Evolutionary conservation across 2,113 vertebrate genomes (phyloP).

Genomic region (Pelmatolapia mariae): DNA sequence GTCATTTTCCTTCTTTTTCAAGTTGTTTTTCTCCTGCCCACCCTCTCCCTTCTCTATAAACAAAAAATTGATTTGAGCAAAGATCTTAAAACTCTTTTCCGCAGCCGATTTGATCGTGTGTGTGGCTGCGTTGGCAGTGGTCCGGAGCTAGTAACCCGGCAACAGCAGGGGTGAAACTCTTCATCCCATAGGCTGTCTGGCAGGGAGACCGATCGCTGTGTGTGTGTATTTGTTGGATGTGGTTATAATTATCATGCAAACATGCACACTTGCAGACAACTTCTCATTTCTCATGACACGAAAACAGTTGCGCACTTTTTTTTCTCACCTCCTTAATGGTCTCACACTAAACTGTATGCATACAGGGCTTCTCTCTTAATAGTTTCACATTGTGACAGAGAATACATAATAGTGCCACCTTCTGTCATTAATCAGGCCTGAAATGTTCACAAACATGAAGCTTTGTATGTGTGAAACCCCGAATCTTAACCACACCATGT

Average conservation of each 20-base stretch:
- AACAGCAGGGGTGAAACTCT: constrained; percentile 52
- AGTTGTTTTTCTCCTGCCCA: background rate
- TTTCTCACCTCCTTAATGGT: background rate
- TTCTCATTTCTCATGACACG: constrained; percentile 1
- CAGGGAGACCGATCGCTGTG: background rate
- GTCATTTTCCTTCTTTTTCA: background rate
- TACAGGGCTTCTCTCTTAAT: background rate
- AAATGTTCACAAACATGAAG: constrained; percentile 7
- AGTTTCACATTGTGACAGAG: background rate
- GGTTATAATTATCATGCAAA: background rate
- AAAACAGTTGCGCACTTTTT: background rate
- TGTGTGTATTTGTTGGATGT: background rate
- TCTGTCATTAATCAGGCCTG: constrained; percentile 33
- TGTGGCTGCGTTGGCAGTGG: constrained; percentile 22
- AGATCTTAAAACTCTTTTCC: constrained; percentile 33
- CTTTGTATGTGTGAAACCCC: background rate
- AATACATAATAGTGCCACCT: background rate
- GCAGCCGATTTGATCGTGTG: constrained; percentile 32
- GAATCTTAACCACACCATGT: background rate
- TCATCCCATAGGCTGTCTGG: constrained; percentile 61
- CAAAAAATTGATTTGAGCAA: constrained; percentile 48
- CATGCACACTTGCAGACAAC: background rate
- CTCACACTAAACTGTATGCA: background rate
- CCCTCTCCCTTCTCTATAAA: background rate
- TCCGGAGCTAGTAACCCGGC: constrained; percentile 57